Conservation (phyloP, 2,797 vertebrate genomes). For the Sebastes alutus region DNA sequence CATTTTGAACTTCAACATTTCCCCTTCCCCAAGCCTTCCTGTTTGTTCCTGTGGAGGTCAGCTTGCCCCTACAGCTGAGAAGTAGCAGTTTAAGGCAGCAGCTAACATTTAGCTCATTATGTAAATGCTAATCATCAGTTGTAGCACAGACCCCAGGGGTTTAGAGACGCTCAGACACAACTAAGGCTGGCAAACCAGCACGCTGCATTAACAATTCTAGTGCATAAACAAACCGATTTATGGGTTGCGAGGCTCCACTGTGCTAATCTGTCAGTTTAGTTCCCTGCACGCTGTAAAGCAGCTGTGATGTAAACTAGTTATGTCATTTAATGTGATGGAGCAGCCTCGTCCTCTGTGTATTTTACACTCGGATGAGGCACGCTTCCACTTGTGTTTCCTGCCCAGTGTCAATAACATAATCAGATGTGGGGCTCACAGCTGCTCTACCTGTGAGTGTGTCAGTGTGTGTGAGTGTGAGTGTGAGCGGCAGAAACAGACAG, state of each 20-base stretch:
- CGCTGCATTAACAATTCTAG: slow-evolving; percentile 23
- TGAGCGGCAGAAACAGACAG: background rate
- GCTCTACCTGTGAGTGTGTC: slow-evolving; percentile 40
- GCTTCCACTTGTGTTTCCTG: slow-evolving; percentile 69
- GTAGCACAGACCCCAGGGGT: slow-evolving; percentile 51
- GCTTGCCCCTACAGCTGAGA: slow-evolving; percentile 58
- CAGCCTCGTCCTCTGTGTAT: slow-evolving; percentile 49
- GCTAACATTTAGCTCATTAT: slow-evolving; percentile 86
- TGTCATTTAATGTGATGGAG: slow-evolving; percentile 59
- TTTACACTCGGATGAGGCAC: slow-evolving; percentile 54
- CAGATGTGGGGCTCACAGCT: slow-evolving; percentile 64
- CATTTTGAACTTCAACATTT: background rate
- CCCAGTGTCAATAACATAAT: slow-evolving; percentile 71
- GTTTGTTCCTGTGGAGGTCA: slow-evolving; percentile 58
- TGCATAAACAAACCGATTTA: slow-evolving; percentile 30
- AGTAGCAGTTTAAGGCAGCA: slow-evolving; percentile 76
- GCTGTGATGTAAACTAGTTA: slow-evolving; percentile 52
- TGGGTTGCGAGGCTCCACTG: slow-evolving; percentile 13
- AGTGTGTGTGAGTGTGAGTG: background rate
- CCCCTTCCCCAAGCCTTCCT: background rate
- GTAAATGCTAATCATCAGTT: slow-evolving; percentile 81
- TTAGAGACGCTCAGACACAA: slow-evolving; percentile 54
- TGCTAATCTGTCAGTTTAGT: slow-evolving; percentile 38
- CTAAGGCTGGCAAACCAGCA: slow-evolving; percentile 39
- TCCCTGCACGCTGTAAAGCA: slow-evolving; percentile 12